Conservation (phyloP, 2,113 vertebrate genomes). For the Engystomops pustulosus region DNA sequence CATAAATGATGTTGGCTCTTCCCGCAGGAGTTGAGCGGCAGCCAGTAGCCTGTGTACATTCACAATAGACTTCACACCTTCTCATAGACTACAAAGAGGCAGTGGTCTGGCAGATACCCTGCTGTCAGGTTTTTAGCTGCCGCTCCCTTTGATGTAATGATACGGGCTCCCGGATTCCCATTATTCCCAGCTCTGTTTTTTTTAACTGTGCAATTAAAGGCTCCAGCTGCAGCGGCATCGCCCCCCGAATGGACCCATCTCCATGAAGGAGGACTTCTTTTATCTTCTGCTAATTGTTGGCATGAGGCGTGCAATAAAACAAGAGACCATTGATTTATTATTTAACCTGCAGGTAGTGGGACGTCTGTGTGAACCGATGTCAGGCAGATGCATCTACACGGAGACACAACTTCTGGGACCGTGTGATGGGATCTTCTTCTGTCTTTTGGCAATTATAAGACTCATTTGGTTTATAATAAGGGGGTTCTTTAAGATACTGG, state of each 20-base stretch:
- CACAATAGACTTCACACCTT: slow-evolving; percentile 50
- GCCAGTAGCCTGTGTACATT: slow-evolving; percentile 34
- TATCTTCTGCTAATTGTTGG: slow-evolving; percentile 62
- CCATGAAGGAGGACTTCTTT: slow-evolving; percentile 47
- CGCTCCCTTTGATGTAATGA: slow-evolving; percentile 43
- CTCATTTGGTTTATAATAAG: background rate
- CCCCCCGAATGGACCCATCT: slow-evolving; percentile 52
- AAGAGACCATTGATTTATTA: slow-evolving; percentile 65
- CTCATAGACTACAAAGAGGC: slow-evolving; percentile 29
- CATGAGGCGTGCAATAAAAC: slow-evolving; percentile 55
- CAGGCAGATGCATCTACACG: slow-evolving; percentile 13
- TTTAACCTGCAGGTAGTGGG: slow-evolving; percentile 46
- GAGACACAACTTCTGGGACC: background rate
- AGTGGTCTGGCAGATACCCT: slow-evolving; percentile 41
- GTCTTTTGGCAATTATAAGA: background rate
- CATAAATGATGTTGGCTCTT: background rate
- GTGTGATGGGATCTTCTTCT: background rate
- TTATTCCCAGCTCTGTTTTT: slow-evolving; percentile 36
- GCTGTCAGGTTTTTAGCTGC: slow-evolving; percentile 47
- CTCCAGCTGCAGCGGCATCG: slow-evolving; percentile 36
- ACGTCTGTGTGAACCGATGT: slow-evolving; percentile 14
- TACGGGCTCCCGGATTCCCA: slow-evolving; percentile 2
- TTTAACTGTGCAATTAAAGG: slow-evolving; percentile 55
- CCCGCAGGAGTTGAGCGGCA: background rate
- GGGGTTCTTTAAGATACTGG: background rate